Base-by-base conservation (phyloP, 2,113 vertebrate genomes). In the Pelmatolapia mariae region DNA sequence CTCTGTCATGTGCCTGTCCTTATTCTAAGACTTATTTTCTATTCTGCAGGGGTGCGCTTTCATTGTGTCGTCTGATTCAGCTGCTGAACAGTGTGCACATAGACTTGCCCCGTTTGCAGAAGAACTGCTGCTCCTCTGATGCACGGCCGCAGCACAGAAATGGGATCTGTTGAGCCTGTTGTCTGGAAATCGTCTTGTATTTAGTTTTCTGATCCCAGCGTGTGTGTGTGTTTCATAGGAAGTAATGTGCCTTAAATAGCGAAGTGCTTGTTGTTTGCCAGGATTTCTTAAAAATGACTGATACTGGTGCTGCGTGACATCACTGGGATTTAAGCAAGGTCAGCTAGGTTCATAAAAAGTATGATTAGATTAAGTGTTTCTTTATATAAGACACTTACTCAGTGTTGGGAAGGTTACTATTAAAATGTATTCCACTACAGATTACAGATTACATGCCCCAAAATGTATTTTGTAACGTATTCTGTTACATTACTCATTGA, bases 401-500 rank as follows among this genome's bases (percentile, higher is more conserved):
- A 4, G 13, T 59, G 56, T 59, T 5, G 8, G 26, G 13, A 59
- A 1, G 56, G 56, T 59, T 0, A 29, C 56, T 29, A 0, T 59
- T 59, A 59, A 29, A 59, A 29, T 59, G 13, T 29, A 29, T 59
- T 1, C 56, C 56, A 29, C 12, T 29, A 29, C 24, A 57, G 54
- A 57, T 15, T 57, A 8, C 54, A 57, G 54, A 57, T 9, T 59
- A 59, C 24, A 29, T 29, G 7, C 56, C 56, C 13, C 24, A 59
- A 5, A 16, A 59, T 59, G 13, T 16, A 59, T 59, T 8, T 16
- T 5, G 56, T 59, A 26, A 26, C 0, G 0, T 15, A 8, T 57
- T 57, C 4, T 0, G 0, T 57, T 29, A 5, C 13, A 0, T 57
- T 57, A 9, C 3, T 57, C 56, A 29, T 0, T 57, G 24, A 57